Percentiles rank a stretch among this genome's conserved stretches.
Conservation (phyloP, 53 echinoderm and acorn worm species). For the Holothuria scabra region DNA sequence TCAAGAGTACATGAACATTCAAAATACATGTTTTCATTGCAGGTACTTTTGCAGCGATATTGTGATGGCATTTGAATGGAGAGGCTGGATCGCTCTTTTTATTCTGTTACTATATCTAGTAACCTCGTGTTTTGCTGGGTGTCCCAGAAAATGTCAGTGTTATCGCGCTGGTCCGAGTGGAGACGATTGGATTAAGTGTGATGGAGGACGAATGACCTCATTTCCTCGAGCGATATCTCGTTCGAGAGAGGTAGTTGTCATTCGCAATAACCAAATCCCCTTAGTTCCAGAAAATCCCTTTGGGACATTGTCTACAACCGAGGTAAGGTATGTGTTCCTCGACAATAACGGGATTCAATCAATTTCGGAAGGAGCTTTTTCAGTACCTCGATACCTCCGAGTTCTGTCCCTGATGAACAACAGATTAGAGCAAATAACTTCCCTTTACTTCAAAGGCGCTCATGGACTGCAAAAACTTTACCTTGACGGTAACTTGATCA, state of each 20-base stretch:
- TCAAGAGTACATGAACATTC: background rate
- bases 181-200: background rate
- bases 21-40: background rate
- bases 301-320: background rate
- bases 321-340: slow-evolving; percentile 8
- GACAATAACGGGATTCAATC: slow-evolving; percentile 10
- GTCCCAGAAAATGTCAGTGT: slow-evolving; percentile 5
- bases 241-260: slow-evolving; percentile 18
- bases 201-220: background rate
- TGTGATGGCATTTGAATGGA: background rate
- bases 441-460: slow-evolving; percentile 11
- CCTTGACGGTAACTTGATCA: slow-evolving; percentile 7
- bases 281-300: background rate
- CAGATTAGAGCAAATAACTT: background rate
- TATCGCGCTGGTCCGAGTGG: background rate
- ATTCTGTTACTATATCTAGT: background rate
- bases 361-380: slow-evolving; percentile 30
- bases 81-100: background rate
- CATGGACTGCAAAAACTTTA: slow-evolving; percentile 1
- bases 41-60: background rate
- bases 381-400: slow-evolving; percentile 20
- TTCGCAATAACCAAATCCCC: slow-evolving; percentile 1
- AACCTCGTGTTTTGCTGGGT: background rate
- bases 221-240: slow-evolving; percentile 9
- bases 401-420: slow-evolving; percentile 23